Percentiles rank a stretch among this genome's conserved stretches.
Evolutionary conservation across 2,797 vertebrate species (phyloP).

Genomic region (Morelia viridis): DNA sequence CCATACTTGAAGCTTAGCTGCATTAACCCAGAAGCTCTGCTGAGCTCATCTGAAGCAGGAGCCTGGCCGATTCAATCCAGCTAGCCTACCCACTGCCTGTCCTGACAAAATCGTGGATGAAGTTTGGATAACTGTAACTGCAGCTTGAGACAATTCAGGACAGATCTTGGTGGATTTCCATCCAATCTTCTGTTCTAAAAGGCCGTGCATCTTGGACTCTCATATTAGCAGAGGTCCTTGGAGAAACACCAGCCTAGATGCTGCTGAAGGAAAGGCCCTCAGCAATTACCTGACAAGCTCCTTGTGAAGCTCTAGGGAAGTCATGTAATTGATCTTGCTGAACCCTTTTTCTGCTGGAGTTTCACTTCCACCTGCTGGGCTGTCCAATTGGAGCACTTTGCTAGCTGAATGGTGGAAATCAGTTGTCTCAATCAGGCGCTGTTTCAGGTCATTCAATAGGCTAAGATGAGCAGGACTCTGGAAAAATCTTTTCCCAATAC

Average conservation of each 20-base stretch:
- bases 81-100: background rate
- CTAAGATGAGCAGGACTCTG: slow-evolving; percentile 77
- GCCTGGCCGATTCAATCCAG: background rate
- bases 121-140: background rate
- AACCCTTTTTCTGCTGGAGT: slow-evolving; percentile 63
- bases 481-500: slow-evolving; percentile 92
- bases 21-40: background rate
- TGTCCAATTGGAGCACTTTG: slow-evolving; percentile 84
- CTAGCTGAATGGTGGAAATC: slow-evolving; percentile 95
- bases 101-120: background rate
- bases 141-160: background rate
- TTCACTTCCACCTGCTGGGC: slow-evolving; percentile 69
- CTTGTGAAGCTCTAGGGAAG: slow-evolving; percentile 89
- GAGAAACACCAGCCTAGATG: background rate
- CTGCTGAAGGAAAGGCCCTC: background rate
- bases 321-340: slow-evolving; percentile 71
- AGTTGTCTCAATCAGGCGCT: slow-evolving; percentile 85
- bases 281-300: slow-evolving; percentile 87
- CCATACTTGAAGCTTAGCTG: background rate
- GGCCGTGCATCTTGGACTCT: background rate
- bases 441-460: slow-evolving; percentile 86
- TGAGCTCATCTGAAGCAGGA: background rate
- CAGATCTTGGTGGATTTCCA: background rate
- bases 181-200: background rate
- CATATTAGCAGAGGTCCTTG: background rate